These are phyloP conservation scores for Crocallis elinguaria DNA, from an alignment of 2,888 invertebrate species.

Conservation along the genomic window DNA sequence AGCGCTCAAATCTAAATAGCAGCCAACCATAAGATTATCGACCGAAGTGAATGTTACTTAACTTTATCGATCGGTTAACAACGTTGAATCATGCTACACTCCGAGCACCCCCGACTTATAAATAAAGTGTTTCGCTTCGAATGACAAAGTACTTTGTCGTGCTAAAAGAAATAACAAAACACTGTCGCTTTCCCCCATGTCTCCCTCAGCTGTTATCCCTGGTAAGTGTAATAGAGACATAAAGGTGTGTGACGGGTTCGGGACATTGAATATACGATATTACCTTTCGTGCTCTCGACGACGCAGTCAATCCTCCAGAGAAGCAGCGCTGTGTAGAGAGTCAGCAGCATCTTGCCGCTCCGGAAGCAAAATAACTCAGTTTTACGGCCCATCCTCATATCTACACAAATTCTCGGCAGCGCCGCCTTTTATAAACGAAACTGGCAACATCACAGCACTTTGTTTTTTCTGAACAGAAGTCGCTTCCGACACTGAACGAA, in stretches of 20 bases:
- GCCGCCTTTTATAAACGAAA: slow-evolving; percentile 61
- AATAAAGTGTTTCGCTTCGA: slow-evolving; percentile 23
- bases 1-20: too few species aligned
- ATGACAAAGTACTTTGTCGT: slow-evolving; percentile 1
- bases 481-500: slow-evolving; percentile 51
- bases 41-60: too few species aligned
- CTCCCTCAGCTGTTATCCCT: slow-evolving; percentile 16
- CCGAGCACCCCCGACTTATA: slow-evolving; percentile 16
- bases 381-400: slow-evolving; percentile 73
- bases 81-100: too few species aligned
- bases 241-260: slow-evolving; percentile 24
- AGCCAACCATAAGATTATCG: too few species aligned
- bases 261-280: slow-evolving; percentile 40
- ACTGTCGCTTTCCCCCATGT: slow-evolving; percentile 22
- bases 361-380: slow-evolving; percentile 58
- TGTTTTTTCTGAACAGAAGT: slow-evolving; percentile 52
- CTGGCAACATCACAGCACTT: slow-evolving; percentile 76
- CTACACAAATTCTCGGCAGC: slow-evolving; percentile 66
- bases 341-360: slow-evolving; percentile 73
- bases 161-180: slow-evolving; percentile 26
- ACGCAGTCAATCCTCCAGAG: slow-evolving; percentile 77
- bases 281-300: slow-evolving; percentile 80
- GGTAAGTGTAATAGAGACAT: slow-evolving; percentile 19
- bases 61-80: too few species aligned
- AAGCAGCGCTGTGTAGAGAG: slow-evolving; percentile 68